Base-by-base conservation (phyloP, 1,140 invertebrate genomes). In the Zophobas morio region DNA sequence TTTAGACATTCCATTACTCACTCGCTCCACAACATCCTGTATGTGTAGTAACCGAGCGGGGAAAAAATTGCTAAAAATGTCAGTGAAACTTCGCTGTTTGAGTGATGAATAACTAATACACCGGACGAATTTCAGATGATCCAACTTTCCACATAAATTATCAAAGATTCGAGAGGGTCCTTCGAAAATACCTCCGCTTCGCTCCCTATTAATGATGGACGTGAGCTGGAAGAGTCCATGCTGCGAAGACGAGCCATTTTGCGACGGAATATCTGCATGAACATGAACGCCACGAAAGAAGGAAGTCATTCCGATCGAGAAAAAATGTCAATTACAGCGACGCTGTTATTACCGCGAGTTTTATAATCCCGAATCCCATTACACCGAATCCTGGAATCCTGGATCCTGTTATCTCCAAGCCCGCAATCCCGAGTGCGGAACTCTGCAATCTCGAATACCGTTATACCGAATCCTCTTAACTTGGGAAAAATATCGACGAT, bases 141-240 rank as follows among this genome's bases (percentile, higher is more conserved):
- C 49, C 49, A 51, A 51, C 49, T 51, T 51, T 51, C 49, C 49
- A 51, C 49, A 51, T 51, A 51, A 51, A 51, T 51, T 51, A 51
- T 51, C 49, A 51, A 51, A 51, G 4, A 51, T 51, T 51, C 49
- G n/a, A 6, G 6, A 20, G 20, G 49, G n/a, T 20, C 49, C 20
- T 51, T 20, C n/a, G 49, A 20, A 51, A 51, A 51, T 51, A 20
- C 3, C 20, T 51, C 4, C 49, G n/a, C 42, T 46, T 4, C 42
- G 42, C 8, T 46, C 42, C 49, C 49, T 20, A 51, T 51, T 51
- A 51, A 6, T 4, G 49, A 4, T 51, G 49, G n/a, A 51, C 49
- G 49, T 51, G 49, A 51, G 42, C 3, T 46, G 42, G 42, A 46
- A 46, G 42, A 3, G 42, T 8, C 3, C 42, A 3, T 3, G 42